Evolutionary conservation across 2,797 vertebrate species (phyloP), one percentile per base, ranked within the genome.

Genomic region (Spinibarbus caldwelli): DNA sequence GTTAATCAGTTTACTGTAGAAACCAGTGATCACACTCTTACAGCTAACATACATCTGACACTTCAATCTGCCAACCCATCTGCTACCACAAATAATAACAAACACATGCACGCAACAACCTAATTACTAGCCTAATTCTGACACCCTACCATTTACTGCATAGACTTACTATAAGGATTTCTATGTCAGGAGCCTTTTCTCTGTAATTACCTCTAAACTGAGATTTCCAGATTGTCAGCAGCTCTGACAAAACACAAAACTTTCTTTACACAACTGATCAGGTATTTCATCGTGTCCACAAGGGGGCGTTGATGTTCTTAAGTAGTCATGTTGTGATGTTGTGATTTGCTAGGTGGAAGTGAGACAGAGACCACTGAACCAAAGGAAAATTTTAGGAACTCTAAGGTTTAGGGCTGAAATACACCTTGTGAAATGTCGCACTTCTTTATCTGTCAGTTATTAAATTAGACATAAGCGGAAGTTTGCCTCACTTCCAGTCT

Each of bases 61-160:
- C 17, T 6, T 34, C 75, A 83, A n/a, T 62, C 49, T 86, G 73
- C 62, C 66, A 49, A 47, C 19, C 38, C 85, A 86, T 68, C 64
- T 84, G 75, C 45, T 34, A 75, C 34, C n/a, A 67, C 73, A 59
- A 17, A 23, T 57, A 54, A 31, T 41, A 34, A 43, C 64, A 54
- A 31, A 68, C 82, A 62, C 49, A 59, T 21, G 64, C 38, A 68
- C 41, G 31, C 81, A 34, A 38, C 8, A 72, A 59, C 29, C 59
- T 54, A 15, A 8, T 45, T 68, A 2, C 62, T 67, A 14, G 43
- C 5, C 10, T 26, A 64, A 36, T 26, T 49, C 31, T 3, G 41
- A 36, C 21, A 12, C 38, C 10, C 15, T 52, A 9, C 9, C 11
- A 26, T 64, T 72, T 64, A 70, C 14, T 70, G 11, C 11, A 7